Conservation (phyloP, 2,797 vertebrate genomes). For the Aphelocoma californica region DNA sequence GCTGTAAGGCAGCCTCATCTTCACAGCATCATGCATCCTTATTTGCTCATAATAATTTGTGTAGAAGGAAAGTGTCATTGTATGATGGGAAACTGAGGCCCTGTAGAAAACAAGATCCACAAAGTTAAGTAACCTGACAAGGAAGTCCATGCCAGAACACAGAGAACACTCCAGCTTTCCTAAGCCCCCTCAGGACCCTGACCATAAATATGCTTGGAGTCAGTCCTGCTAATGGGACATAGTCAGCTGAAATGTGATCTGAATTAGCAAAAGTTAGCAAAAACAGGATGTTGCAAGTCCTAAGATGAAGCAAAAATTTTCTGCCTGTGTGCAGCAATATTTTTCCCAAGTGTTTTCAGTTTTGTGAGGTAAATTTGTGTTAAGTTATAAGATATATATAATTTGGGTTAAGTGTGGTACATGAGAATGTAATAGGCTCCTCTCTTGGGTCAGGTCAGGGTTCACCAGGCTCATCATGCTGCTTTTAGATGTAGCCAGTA, state of each 20-base stretch:
- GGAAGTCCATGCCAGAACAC: neutral
- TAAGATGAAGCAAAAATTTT: neutral
- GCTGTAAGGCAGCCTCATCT: neutral
- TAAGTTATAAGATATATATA: neutral
- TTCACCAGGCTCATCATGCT: neutral
- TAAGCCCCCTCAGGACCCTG: neutral
- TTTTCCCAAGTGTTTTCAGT: neutral
- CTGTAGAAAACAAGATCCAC: neutral
- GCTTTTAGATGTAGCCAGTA: neutral
- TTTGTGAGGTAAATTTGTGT: neutral
- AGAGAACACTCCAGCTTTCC: neutral
- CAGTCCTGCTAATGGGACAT: neutral
- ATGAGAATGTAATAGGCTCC: neutral
- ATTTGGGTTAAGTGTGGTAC: too few relatives aligned
- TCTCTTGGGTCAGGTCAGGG: neutral
- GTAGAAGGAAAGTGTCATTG: neutral
- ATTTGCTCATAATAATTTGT: neutral
- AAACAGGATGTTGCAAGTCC: neutral
- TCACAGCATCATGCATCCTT: neutral
- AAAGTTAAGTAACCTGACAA: neutral
- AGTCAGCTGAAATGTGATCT: neutral
- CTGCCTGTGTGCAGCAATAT: neutral
- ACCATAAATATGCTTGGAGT: neutral
- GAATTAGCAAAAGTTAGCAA: neutral
- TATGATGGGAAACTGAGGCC: neutral